phyloP scores from a whole-genome alignment of 2,113 vertebrate species.

The Lophochroa leadbeateri region DNA sequence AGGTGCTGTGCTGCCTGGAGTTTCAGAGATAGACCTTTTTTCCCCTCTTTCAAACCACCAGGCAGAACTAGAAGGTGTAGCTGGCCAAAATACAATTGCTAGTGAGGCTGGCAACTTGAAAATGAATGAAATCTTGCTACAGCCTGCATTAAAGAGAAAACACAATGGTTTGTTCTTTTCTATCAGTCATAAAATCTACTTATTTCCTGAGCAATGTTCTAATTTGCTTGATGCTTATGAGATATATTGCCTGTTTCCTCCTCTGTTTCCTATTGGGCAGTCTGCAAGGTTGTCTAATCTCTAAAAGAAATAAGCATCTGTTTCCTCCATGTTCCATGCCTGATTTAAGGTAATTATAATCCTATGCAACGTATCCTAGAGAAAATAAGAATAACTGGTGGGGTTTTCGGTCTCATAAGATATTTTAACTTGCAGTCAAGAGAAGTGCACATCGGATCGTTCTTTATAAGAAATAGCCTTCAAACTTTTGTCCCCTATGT shows the following conservation, averaged over 20 bases:
- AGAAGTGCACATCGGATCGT: not conserved
- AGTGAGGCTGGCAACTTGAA: not conserved
- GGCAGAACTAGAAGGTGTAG: not conserved
- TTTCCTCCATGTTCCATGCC: conserved; percentile 15
- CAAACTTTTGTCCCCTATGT: not conserved
- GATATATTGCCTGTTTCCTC: not conserved
- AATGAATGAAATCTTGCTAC: not conserved
- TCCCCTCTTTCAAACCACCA: not conserved
- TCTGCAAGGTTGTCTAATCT: conserved; percentile 5
- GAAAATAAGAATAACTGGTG: not conserved
- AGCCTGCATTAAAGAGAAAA: not conserved
- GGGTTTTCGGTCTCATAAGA: accelerated
- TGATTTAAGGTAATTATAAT: not conserved
- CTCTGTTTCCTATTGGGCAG: conserved; percentile 10
- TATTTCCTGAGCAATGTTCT: conserved; percentile 21
- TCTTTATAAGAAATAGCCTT: not conserved
- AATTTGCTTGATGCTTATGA: not conserved
- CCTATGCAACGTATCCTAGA: not conserved
- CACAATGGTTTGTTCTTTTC: not conserved
- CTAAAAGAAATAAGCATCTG: conserved; percentile 44
- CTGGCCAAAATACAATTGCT: not conserved
- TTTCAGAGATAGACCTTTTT: not conserved
- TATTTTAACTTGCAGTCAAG: not conserved
- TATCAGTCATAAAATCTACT: not conserved
- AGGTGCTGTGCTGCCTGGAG: accelerated